Evolutionary conservation across 2,888 invertebrate genomes (phyloP), one percentile per base, ranked within the genome.

Genomic region (Cylloceria caligata): DNA sequence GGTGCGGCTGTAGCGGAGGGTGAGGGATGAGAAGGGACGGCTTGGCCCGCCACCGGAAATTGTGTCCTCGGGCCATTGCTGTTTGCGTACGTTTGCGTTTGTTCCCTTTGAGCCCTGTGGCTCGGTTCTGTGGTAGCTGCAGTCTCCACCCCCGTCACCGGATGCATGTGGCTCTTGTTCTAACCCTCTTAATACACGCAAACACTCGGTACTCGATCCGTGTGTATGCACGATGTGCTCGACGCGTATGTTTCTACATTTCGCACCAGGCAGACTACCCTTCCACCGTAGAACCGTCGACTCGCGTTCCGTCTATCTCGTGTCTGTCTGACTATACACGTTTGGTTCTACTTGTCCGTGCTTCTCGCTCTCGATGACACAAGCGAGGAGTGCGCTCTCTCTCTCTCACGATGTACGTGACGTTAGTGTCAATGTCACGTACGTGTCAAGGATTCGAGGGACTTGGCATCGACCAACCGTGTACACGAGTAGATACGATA

Each of bases 11-110:
- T 65, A 36, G 55, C 19, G n/a, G 49, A 30, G 34, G 55, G 39
- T 62, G 27, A 24, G 5, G 34, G 19, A 34, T 7, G 27, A 27
- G 55, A 0, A 55, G 34, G 69, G 55, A 13, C 24, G 52, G 67
- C 68, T 79, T 81, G 81, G 67, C 55, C 77, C 81, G 52, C 62
- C 39, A 77, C 77, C 81, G 81, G 81, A 81, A 81, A 81, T 81
- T 81, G 77, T 73, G 64, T 81, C 77, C 81, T 73, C 77, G 77
- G 81, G 81, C 81, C 73, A 77, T 77, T 77, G 73, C 81, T 81
- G 77, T 81, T 73, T 77, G 73, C 81, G 72, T 77, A 77, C 81
- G 73, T 81, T 77, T 77, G 77, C 81, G 76, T 73, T 72, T 55
- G 76, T 73, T 81, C 73, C 73, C 77, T 81, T 81, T 81, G 77